Percentiles rank a stretch among this genome's conserved stretches.
Evolutionary conservation across 2,113 vertebrate species (phyloP).

Genomic region (Ivindomyrus marchei): DNA sequence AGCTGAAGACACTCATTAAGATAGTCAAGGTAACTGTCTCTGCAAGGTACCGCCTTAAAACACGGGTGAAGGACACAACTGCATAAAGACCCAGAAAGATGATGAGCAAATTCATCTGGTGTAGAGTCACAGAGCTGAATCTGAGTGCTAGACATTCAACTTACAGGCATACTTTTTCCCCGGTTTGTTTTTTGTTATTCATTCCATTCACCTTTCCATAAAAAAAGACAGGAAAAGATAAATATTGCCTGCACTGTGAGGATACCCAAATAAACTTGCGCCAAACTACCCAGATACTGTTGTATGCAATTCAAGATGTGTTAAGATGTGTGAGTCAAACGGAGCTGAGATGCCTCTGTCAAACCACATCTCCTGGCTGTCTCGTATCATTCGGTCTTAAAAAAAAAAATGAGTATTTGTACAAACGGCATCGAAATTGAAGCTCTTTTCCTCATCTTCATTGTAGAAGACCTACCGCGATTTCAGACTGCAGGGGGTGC

Average conservation of each 20-base stretch:
- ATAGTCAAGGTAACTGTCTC: conserved; percentile 85
- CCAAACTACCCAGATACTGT: neutral
- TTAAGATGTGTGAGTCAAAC: neutral
- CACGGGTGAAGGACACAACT: neutral
- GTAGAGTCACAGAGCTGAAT: neutral
- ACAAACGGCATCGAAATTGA: neutral
- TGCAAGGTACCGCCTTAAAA: neutral
- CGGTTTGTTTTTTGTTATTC: neutral
- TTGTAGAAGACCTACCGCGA: conserved; percentile 88
- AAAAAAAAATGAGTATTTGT: neutral
- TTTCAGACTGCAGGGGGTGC: conserved; percentile 86
- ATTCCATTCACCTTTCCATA: neutral
- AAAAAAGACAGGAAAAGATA: neutral
- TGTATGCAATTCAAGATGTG: neutral
- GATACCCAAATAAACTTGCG: neutral
- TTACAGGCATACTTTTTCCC: neutral
- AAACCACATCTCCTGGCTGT: neutral
- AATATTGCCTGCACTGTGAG: neutral
- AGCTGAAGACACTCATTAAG: conserved; percentile 96
- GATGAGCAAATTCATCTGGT: neutral
- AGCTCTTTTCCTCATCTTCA: conserved; percentile 28
- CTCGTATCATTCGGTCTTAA: neutral
- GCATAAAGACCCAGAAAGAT: neutral
- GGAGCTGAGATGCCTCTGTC: neutral
- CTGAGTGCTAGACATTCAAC: neutral